A percentile compares a stretch with the other conserved stretches of the same genome.
These are phyloP conservation scores for Saccopteryx leptura DNA, from an alignment of 2,113 vertebrate genomes.

Conservation along the genomic window DNA sequence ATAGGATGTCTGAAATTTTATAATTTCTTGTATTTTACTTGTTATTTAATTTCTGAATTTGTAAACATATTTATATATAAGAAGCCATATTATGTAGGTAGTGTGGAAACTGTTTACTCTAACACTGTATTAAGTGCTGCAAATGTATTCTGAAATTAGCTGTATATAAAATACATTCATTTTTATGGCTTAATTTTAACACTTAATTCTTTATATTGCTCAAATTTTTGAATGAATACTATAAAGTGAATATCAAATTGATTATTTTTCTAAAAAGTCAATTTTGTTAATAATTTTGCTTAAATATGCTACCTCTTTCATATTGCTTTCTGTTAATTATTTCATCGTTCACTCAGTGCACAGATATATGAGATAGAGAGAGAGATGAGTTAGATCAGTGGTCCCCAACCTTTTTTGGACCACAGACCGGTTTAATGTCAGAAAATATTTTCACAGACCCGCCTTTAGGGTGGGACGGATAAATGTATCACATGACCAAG, in stretches of 20 bases:
- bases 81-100: neutral
- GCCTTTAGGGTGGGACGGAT: too few relatives aligned
- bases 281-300: slow-evolving; percentile 27
- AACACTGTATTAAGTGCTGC: neutral
- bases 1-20: neutral
- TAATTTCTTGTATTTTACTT: slow-evolving; percentile 29
- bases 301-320: neutral
- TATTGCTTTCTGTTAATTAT: neutral
- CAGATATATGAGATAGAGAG: neutral
- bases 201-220: neutral
- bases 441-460: too few relatives aligned
- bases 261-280: neutral
- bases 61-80: neutral
- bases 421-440: too few relatives aligned
- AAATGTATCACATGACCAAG: too few relatives aligned
- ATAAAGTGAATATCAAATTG: neutral
- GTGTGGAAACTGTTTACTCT: neutral
- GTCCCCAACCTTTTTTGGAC: too few relatives aligned
- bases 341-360: neutral
- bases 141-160: neutral
- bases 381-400: neutral
- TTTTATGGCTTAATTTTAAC: slow-evolving; percentile 6
- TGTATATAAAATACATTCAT: slow-evolving; percentile 12
- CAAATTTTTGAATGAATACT: neutral
- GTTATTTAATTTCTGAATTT: neutral